Evolutionary conservation across 2,888 invertebrate species (phyloP), one percentile per base, ranked within the genome.

Genomic region (Lasioglossum morio): DNA sequence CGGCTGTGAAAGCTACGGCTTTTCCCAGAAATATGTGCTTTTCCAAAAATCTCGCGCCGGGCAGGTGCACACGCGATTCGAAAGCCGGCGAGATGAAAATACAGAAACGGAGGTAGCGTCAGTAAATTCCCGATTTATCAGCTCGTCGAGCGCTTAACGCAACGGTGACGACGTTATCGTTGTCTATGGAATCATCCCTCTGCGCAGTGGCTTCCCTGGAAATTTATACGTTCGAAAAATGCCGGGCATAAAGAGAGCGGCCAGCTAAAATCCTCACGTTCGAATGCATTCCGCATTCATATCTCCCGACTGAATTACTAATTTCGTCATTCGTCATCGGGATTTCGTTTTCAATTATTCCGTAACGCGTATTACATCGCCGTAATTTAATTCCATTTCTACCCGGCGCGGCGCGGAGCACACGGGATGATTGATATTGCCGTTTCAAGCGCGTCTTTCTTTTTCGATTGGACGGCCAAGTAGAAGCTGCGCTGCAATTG

Each of bases 81-180:
- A 48, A 70, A 40, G 69, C 66, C 69, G 79, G 27, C 57, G 79
- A 43, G 79, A 43, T 73, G 79, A 85, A 88, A 80, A 74, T 84
- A 79, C 74, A 79, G 69, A 80, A 81, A 82, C 75, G 75, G 74
- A 86, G 85, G 84, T 75, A 77, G 75, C 86, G 79, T 78, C 90
- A 77, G 86, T 92, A 91, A 92, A 92, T 92, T 91, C 82, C 84
- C 89, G 89, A 93, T 92, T 93, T 92, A 92, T 93, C 92, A 88
- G 87, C 80, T 84, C 86, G 85, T 82, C 90, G 89, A 89, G 84
- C 90, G 86, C 85, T 90, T 88, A 90, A 90, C 88, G 87, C 88
- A 91, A 91, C 77, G 87, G 82, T 87, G 90, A 82, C 84, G 85
- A 91, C 88, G 86, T 92, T 91, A 91, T 88, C 83, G 89, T 74